Evolutionary conservation across 2,888 invertebrate species (phyloP).

Genomic region (Peribatodes rhomboidaria): DNA sequence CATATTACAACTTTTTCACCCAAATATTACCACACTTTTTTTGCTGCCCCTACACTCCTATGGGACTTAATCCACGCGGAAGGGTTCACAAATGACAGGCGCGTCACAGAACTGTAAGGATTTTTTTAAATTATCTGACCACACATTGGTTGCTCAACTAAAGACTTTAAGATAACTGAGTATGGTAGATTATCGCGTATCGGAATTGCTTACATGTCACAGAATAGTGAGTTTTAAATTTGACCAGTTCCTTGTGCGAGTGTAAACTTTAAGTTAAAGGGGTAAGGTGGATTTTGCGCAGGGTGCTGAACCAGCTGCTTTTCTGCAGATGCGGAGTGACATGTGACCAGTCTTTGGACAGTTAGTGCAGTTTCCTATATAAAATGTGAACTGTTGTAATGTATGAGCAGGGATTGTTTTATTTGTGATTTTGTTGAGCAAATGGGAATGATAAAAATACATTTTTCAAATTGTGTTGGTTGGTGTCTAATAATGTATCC

Average conservation of each 20-base stretch:
- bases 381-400: constrained; percentile 45
- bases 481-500: no score
- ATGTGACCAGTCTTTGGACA: constrained; percentile 49
- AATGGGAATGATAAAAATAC: no score
- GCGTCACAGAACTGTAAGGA: constrained; percentile 60
- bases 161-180: constrained; percentile 2
- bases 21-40: constrained; percentile 48
- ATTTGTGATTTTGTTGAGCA: no score
- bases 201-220: constrained; percentile 70
- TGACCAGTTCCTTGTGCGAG: constrained; percentile 38
- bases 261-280: constrained; percentile 7
- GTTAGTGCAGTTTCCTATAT: constrained; percentile 64
- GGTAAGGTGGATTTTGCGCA: constrained; percentile 14
- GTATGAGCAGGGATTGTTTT: constrained; percentile 20
- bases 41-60: constrained; percentile 59
- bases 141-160: constrained; percentile 7
- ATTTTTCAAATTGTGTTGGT: no score
- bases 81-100: constrained; percentile 79
- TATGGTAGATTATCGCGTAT: neutral
- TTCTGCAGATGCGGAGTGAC: constrained; percentile 54
- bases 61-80: constrained; percentile 73
- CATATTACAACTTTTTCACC: constrained; percentile 42
- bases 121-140: constrained; percentile 49
- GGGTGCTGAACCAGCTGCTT: constrained; percentile 48
- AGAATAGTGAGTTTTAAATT: constrained; percentile 52